Evolutionary conservation across 2,888 invertebrate genomes (phyloP).

Genomic region (Endotricha flammealis): DNA sequence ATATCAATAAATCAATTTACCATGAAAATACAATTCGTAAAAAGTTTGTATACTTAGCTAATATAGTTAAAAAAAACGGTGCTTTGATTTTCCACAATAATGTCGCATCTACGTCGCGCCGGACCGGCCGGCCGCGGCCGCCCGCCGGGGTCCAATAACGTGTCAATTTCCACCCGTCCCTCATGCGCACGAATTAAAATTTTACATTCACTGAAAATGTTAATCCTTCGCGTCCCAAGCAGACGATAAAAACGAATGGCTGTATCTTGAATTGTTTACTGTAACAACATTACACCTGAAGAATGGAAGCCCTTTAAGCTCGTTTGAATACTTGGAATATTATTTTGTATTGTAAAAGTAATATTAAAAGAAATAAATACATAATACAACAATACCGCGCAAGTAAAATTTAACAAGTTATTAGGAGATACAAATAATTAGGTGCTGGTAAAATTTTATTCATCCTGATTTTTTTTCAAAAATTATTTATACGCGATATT

Average conservation of each 20-base stretch:
- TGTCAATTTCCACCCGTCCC: constrained; percentile 60
- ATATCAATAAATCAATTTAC: too few relatives aligned
- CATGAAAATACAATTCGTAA: too few relatives aligned
- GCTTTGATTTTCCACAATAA: constrained; percentile 23
- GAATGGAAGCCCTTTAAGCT: background rate
- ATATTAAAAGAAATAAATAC: background rate
- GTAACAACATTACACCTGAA: constrained; percentile 1
- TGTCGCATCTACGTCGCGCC: background rate
- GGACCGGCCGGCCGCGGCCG: constrained; percentile 19
- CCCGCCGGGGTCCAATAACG: constrained; percentile 60
- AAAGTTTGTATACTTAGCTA: too few relatives aligned
- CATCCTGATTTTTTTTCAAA: too few relatives aligned
- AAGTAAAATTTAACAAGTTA: too few relatives aligned
- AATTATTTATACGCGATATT: too few relatives aligned
- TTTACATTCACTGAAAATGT: constrained; percentile 67
- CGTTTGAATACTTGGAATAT: background rate
- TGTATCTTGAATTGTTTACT: constrained; percentile 59
- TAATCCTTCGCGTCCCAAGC: constrained; percentile 64
- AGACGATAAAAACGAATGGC: constrained; percentile 64
- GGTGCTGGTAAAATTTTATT: background rate
- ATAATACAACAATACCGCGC: too few relatives aligned
- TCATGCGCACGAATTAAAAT: constrained; percentile 66
- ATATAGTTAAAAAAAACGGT: constrained; percentile 44
- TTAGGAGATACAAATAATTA: background rate
- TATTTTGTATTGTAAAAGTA: background rate